phyloP scores from a whole-genome alignment of 2,797 vertebrate genomes.

The Sarcoramphus papa region DNA sequence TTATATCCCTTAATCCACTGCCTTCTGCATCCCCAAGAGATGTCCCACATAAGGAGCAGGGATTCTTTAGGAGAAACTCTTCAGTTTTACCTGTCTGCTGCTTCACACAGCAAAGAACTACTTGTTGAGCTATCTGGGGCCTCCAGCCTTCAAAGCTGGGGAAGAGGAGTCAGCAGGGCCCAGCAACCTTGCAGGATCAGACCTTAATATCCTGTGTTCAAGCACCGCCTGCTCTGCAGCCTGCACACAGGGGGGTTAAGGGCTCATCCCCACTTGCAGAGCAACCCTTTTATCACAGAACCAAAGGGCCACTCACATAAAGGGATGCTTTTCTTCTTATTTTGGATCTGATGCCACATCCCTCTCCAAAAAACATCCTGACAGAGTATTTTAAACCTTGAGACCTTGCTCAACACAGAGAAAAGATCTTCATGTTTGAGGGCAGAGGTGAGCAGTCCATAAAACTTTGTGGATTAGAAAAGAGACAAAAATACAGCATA shows the following conservation, averaged over 20 bases:
- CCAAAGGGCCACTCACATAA: not conserved
- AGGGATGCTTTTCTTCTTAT: not conserved
- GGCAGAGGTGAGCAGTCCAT: not conserved
- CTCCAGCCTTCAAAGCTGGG: not conserved
- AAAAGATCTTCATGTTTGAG: not conserved
- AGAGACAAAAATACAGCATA: not conserved
- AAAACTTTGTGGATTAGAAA: not conserved
- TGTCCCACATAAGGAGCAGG: not conserved
- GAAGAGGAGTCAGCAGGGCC: not conserved
- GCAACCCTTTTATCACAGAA: not conserved
- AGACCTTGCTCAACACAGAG: not conserved
- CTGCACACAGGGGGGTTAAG: not conserved
- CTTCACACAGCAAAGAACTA: not conserved
- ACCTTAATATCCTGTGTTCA: not conserved
- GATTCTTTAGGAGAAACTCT: not conserved
- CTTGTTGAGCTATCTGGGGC: not conserved
- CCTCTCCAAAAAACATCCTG: not conserved
- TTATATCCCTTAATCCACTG: not conserved
- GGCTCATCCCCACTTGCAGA: not conserved
- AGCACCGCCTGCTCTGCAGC: not conserved
- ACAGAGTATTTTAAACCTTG: not conserved
- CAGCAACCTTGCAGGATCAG: not conserved
- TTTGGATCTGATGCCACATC: not conserved
- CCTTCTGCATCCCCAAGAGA: not conserved
- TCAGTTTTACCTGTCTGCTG: not conserved